These are phyloP conservation scores for Tethya wilhelma DNA, from an alignment of 37 sponge, comb jelly and placozoan species.

Conservation along the genomic window DNA sequence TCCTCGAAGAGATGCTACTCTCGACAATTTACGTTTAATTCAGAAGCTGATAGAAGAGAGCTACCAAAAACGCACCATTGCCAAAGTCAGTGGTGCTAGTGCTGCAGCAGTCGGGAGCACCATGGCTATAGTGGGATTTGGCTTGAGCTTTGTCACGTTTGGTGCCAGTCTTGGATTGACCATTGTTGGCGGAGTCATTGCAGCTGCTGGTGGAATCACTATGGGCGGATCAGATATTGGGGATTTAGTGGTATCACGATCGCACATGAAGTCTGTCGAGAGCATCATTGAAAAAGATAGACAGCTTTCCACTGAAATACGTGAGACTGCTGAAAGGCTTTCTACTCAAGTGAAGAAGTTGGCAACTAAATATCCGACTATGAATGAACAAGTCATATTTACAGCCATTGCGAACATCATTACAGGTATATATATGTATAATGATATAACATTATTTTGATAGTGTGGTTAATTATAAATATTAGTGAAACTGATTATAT, in stretches of 20 bases:
- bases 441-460: too few species aligned
- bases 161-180: constrained; percentile 34
- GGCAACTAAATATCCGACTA: background rate
- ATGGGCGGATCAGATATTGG: constrained; percentile 46
- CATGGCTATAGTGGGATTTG: constrained; percentile 39
- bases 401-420: background rate
- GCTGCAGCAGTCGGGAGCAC: constrained; percentile 13
- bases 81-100: constrained; percentile 17
- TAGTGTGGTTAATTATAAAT: too few species aligned
- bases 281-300: background rate
- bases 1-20: background rate
- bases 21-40: background rate
- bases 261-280: background rate
- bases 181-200: constrained; percentile 3
- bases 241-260: background rate
- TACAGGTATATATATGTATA: background rate
- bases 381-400: background rate
- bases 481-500: too few species aligned
- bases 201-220: constrained; percentile 26
- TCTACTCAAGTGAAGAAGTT: background rate
- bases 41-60: constrained; percentile 16
- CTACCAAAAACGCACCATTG: constrained; percentile 17
- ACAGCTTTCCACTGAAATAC: background rate
- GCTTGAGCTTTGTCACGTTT: constrained; percentile 36
- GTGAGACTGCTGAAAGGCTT: constrained; percentile 1